Percentiles rank a stretch among this genome's conserved stretches.
Conservation (phyloP, 2,113 vertebrate species). For the Phaethornis superciliosus region DNA sequence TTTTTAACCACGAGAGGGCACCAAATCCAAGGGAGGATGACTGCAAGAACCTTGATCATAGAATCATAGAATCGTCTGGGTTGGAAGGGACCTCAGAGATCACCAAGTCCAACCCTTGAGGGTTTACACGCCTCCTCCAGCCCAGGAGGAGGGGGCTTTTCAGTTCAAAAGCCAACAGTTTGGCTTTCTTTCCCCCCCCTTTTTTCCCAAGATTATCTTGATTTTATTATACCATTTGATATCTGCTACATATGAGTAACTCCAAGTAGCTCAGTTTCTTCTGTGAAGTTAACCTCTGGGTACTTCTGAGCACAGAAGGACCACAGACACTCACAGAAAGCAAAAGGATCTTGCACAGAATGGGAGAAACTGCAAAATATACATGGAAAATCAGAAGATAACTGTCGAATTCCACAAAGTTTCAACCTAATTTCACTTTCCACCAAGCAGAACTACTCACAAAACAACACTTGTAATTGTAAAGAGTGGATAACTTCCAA, state of each 20-base stretch:
- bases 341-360: neutral
- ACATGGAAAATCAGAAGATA: neutral
- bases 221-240: neutral
- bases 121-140: neutral
- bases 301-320: neutral
- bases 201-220: neutral
- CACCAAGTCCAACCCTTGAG: too few species aligned
- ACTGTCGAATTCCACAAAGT: neutral
- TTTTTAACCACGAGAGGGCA: neutral
- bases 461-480: neutral
- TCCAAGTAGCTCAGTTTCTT: neutral
- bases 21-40: neutral
- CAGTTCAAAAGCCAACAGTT: neutral
- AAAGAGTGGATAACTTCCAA: neutral
- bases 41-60: too few species aligned
- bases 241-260: neutral
- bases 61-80: too few species aligned
- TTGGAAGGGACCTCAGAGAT: too few species aligned
- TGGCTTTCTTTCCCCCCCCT: too few species aligned
- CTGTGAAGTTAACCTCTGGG: neutral
- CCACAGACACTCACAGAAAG: neutral
- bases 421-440: neutral
- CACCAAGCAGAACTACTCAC: neutral
- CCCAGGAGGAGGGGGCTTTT: neutral
- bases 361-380: neutral